These are phyloP conservation scores for Pongo pygmaeus DNA, from an alignment of 2,113 vertebrate species.

Conservation along the genomic window DNA sequence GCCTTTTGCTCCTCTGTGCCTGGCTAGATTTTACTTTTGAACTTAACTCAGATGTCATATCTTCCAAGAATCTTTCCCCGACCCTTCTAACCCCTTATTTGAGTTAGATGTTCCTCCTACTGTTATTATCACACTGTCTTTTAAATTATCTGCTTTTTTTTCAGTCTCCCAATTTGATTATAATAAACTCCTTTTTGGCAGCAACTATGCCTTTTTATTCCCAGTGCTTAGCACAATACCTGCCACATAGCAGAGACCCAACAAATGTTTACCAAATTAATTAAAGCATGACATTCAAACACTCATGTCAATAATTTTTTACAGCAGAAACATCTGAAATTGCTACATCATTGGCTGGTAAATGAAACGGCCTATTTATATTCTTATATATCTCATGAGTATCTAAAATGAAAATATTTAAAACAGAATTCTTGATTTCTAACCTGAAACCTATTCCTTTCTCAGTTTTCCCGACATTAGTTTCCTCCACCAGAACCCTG, in stretches of 20 bases:
- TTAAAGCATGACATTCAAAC: neutral
- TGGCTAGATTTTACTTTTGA: slow-evolving; percentile 25
- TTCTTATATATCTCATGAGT: neutral
- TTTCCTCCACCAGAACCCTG: neutral
- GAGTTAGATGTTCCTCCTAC: neutral
- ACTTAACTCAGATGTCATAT: neutral
- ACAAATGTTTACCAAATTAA: slow-evolving; percentile 28
- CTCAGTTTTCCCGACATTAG: neutral
- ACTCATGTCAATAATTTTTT: neutral
- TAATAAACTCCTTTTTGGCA: slow-evolving; percentile 15
- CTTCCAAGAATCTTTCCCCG: slow-evolving; percentile 2
- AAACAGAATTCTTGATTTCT: slow-evolving; percentile 29
- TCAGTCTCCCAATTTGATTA: neutral
- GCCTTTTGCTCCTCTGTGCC: neutral
- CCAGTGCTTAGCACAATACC: slow-evolving; percentile 21
- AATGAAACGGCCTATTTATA: neutral
- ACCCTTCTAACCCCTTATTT: neutral
- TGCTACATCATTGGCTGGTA: neutral
- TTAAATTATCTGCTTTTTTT: neutral
- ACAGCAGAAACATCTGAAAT: neutral
- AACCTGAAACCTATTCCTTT: neutral
- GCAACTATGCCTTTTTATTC: slow-evolving; percentile 26
- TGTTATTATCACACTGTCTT: neutral
- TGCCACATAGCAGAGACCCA: slow-evolving; percentile 22
- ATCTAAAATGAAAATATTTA: slow-evolving; percentile 35